Conservation (phyloP, 2,888 invertebrate species). For the Nemurella pictetii region DNA sequence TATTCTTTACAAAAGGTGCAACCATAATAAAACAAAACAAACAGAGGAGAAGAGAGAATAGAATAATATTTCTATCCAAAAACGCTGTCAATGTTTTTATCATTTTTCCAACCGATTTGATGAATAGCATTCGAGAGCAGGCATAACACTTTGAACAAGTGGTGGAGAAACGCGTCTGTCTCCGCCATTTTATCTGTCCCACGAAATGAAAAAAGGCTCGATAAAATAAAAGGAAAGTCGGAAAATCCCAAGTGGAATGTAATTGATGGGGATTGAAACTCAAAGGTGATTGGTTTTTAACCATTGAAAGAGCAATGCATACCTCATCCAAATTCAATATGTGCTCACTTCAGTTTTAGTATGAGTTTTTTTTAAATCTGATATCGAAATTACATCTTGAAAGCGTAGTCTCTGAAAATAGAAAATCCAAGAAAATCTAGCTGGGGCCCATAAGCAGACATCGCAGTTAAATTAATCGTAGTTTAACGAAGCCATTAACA, state of each 20-base stretch:
- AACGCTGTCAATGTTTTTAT: neutral
- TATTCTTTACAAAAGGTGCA: neutral
- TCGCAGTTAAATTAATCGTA: neutral
- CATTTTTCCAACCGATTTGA: neutral
- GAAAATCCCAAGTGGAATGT: neutral
- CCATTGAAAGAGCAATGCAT: neutral
- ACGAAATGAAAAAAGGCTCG: neutral
- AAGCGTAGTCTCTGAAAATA: neutral
- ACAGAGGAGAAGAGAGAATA: neutral
- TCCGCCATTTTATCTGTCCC: neutral
- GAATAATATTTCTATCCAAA: neutral
- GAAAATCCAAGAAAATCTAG: neutral
- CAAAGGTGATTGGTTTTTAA: neutral
- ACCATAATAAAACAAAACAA: neutral
- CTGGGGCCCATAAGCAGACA: neutral
- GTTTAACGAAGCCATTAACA: no score
- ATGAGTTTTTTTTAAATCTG: neutral
- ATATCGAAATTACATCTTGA: neutral
- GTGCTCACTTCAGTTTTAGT: neutral
- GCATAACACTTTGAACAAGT: neutral
- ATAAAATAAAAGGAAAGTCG: neutral
- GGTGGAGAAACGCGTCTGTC: neutral
- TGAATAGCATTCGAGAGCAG: neutral
- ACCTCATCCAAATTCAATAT: neutral
- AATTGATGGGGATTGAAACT: neutral